phyloP scores from a whole-genome alignment of 2,888 invertebrate species.

The Eupithecia dodoneata region DNA sequence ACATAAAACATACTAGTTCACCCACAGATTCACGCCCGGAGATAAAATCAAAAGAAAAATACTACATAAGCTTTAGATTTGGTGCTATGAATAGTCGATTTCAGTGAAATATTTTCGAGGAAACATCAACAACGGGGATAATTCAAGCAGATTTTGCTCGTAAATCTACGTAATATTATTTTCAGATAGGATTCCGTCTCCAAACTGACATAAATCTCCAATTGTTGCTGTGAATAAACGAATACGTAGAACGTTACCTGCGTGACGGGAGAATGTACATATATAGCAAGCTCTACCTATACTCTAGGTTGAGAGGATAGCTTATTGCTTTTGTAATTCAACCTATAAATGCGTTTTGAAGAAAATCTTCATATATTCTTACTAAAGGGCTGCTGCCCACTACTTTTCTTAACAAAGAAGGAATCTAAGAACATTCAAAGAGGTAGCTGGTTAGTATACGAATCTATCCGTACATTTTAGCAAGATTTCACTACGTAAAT shows the following conservation, averaged over 20 bases:
- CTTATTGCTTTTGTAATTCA: neutral
- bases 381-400: neutral
- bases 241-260: constrained; percentile 62
- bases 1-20: constrained; percentile 45
- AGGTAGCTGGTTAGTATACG: neutral
- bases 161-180: constrained; percentile 66
- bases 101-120: constrained; percentile 6
- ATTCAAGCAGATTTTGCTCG: constrained; percentile 47
- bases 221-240: constrained; percentile 68
- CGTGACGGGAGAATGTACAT: constrained; percentile 48
- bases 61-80: neutral
- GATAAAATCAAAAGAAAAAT: constrained; percentile 21
- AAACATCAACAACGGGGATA: constrained; percentile 7
- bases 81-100: neutral
- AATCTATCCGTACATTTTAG: neutral
- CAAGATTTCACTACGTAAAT: constrained; percentile 2
- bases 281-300: neutral
- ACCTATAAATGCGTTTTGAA: neutral
- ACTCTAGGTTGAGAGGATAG: neutral
- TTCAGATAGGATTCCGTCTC: constrained; percentile 61
- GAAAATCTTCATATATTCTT: neutral
- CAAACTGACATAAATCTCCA: constrained; percentile 61
- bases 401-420: neutral
- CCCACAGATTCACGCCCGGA: constrained; percentile 5
- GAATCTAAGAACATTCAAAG: neutral